Conservation (phyloP, 2,113 vertebrate genomes). For the Aegotheles bennettii region DNA sequence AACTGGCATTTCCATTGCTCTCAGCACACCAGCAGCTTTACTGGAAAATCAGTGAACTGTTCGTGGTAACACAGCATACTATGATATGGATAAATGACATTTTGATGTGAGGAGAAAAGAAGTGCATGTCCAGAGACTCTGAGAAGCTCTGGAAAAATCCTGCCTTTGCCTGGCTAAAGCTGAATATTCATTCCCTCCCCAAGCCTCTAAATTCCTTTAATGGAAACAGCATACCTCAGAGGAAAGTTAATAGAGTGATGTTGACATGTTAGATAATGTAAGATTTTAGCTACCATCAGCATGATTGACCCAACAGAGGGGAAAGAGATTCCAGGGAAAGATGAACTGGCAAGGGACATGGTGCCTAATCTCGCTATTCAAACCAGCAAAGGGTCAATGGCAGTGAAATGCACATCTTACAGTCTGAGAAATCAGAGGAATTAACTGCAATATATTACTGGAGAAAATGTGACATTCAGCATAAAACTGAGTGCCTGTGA, state of each 20-base stretch:
- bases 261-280: conserved; percentile 26
- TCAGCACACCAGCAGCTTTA: neutral
- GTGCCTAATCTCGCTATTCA: neutral
- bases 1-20: neutral
- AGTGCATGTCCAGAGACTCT: neutral
- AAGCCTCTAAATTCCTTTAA: conserved; percentile 5
- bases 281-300: neutral
- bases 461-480: neutral
- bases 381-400: neutral
- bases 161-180: neutral
- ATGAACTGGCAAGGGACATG: neutral
- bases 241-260: conserved; percentile 1
- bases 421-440: neutral
- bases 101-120: neutral
- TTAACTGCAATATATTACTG: neutral
- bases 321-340: neutral
- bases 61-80: neutral
- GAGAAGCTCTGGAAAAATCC: conserved; percentile 3
- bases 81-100: neutral
- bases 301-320: neutral
- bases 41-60: neutral
- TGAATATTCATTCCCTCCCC: neutral
- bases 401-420: neutral
- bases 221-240: conserved; percentile 15
- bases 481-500: neutral